Evolutionary conservation across 1,140 invertebrate genomes (phyloP).

Genomic region (Carposina sasakii): DNA sequence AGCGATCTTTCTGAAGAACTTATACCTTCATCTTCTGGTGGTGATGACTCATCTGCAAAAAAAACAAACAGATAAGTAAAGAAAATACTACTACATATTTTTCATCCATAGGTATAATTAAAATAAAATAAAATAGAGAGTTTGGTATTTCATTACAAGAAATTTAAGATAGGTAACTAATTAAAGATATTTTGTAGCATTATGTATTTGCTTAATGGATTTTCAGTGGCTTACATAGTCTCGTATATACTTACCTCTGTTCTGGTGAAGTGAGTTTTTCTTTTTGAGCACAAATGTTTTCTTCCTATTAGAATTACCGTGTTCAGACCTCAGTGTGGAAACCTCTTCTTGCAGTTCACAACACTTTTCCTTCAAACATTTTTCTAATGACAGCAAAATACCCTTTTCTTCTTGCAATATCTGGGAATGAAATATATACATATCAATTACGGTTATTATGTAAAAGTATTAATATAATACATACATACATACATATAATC

Average conservation of each 20-base stretch:
- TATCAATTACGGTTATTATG: conserved; percentile 7
- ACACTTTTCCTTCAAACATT: conserved; percentile 83
- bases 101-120: not conserved
- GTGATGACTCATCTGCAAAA: conserved; percentile 76
- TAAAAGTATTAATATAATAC: not conserved
- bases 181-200: too few species aligned
- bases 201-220: too few species aligned
- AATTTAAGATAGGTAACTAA: too few species aligned
- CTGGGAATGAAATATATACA: conserved; percentile 69
- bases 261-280: conserved; percentile 58
- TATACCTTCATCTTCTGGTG: conserved; percentile 88
- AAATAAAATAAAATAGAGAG: not conserved
- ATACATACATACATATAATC: too few species aligned
- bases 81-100: not conserved
- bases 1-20: conserved; percentile 86
- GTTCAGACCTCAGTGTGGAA: conserved; percentile 63
- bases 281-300: conserved; percentile 61
- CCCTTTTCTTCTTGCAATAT: conserved; percentile 86
- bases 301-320: conserved; percentile 61
- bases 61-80: conserved; percentile 3
- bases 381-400: conserved; percentile 82
- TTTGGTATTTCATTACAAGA: conserved; percentile 7
- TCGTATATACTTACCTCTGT: conserved; percentile 52
- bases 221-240: too few species aligned
- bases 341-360: conserved; percentile 78